Conservation (phyloP, 2,888 invertebrate species). For the Mesodorylaimus sp. region DNA sequence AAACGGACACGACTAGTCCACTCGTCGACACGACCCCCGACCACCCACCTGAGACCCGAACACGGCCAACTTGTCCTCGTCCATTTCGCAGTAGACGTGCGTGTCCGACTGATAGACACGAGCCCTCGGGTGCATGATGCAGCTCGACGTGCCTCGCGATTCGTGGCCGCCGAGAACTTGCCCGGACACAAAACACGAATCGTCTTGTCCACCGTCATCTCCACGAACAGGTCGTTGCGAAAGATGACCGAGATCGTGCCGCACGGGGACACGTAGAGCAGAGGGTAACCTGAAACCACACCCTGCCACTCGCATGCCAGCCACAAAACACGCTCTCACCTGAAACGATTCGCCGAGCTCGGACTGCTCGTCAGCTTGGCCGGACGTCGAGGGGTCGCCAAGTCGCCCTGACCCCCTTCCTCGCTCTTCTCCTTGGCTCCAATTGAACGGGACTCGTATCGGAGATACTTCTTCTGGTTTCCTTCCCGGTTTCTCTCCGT, state of each 20-base stretch:
- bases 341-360: no score
- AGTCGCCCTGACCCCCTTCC: no score
- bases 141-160: slow-evolving; percentile 27
- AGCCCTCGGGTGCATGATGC: slow-evolving; percentile 31
- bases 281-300: no score
- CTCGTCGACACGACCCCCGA: slow-evolving; percentile 14
- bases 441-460: no score
- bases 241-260: slow-evolving; percentile 33
- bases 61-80: slow-evolving; percentile 17
- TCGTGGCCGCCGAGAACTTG: slow-evolving; percentile 31
- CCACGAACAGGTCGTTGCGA: slow-evolving; percentile 30
- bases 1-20: no score
- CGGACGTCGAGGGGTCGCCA: no score
- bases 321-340: no score
- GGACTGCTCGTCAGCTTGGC: no score
- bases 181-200: slow-evolving; percentile 32
- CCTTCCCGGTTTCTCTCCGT: no score
- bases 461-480: no score
- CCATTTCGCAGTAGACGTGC: slow-evolving; percentile 29
- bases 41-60: neutral
- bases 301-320: no score
- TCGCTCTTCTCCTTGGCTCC: no score
- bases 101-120: slow-evolving; percentile 33
- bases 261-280: slow-evolving; percentile 31
- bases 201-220: slow-evolving; percentile 32